These are phyloP conservation scores for Acleris literana DNA, from an alignment of 2,888 invertebrate genomes.

Conservation along the genomic window DNA sequence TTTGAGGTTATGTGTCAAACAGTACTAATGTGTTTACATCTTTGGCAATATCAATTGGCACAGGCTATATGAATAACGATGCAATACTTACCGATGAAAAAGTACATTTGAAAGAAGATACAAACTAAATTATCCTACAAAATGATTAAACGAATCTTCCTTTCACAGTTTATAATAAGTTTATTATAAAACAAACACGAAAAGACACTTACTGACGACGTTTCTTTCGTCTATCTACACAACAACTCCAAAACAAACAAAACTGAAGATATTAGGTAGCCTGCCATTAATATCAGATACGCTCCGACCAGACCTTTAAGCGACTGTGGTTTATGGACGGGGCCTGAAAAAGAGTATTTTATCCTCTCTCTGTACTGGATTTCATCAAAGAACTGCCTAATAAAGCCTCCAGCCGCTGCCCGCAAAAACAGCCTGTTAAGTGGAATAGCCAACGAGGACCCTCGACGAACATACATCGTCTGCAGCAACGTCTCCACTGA, in stretches of 20 bases:
- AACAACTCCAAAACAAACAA: conserved; percentile 43
- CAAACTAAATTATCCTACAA: too few relatives aligned
- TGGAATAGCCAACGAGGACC: conserved; percentile 44
- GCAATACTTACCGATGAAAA: too few relatives aligned
- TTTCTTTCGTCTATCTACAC: not conserved
- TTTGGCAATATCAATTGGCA: too few relatives aligned
- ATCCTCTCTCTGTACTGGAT: conserved; percentile 40
- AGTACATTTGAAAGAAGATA: too few relatives aligned
- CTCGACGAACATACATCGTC: conserved; percentile 50
- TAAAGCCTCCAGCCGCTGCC: conserved; percentile 43
- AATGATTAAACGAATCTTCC: too few relatives aligned
- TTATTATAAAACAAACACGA: too few relatives aligned
- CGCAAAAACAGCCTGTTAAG: conserved; percentile 38
- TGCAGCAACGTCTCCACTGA: conserved; percentile 39
- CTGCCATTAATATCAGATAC: conserved; percentile 45
- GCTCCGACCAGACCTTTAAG: conserved; percentile 42
- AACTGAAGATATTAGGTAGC: conserved; percentile 46
- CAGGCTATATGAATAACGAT: too few relatives aligned
- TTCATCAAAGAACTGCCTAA: not conserved
- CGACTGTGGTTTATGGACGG: conserved; percentile 24
- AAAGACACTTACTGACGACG: too few relatives aligned
- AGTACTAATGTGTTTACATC: too few relatives aligned
- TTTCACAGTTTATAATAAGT: too few relatives aligned
- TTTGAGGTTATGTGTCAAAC: too few relatives aligned
- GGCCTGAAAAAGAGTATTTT: conserved; percentile 41